Percentiles rank a stretch among this genome's conserved stretches.
These are phyloP conservation scores for Lamellibrachia luymesi DNA, from an alignment of 1,140 invertebrate species.

Conservation along the genomic window DNA sequence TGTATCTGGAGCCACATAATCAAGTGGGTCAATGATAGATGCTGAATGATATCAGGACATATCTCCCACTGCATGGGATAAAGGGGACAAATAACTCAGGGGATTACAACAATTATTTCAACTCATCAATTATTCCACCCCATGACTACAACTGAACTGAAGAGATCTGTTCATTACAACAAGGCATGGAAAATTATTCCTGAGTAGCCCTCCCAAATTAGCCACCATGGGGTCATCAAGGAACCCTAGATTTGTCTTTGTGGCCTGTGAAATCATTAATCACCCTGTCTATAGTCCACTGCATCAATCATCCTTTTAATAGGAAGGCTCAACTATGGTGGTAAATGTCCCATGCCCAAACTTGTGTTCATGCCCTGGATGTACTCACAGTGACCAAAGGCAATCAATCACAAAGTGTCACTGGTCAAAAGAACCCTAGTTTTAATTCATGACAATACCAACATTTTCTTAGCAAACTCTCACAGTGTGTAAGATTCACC, in stretches of 20 bases:
- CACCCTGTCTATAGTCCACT: not conserved
- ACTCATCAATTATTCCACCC: not conserved
- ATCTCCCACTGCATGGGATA: not conserved
- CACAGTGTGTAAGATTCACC: not conserved
- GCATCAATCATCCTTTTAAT: not conserved
- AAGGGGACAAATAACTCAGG: not conserved
- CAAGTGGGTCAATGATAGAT: no score
- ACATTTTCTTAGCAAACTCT: no score
- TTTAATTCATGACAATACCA: not conserved
- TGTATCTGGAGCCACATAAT: no score
- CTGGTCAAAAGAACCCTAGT: not conserved
- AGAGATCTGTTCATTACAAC: not conserved
- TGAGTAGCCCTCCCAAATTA: not conserved
- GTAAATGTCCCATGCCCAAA: not conserved
- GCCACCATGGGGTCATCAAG: not conserved
- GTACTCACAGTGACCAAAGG: not conserved
- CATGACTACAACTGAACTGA: not conserved
- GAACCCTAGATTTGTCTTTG: not conserved
- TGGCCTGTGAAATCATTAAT: not conserved
- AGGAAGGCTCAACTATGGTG: not conserved
- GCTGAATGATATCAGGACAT: no score
- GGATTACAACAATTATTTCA: not conserved
- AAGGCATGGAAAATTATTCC: not conserved
- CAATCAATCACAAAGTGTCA: not conserved
- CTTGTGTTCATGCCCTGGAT: not conserved